phyloP scores from a whole-genome alignment of 2,797 vertebrate species.

The Notolepis coatsorum region DNA sequence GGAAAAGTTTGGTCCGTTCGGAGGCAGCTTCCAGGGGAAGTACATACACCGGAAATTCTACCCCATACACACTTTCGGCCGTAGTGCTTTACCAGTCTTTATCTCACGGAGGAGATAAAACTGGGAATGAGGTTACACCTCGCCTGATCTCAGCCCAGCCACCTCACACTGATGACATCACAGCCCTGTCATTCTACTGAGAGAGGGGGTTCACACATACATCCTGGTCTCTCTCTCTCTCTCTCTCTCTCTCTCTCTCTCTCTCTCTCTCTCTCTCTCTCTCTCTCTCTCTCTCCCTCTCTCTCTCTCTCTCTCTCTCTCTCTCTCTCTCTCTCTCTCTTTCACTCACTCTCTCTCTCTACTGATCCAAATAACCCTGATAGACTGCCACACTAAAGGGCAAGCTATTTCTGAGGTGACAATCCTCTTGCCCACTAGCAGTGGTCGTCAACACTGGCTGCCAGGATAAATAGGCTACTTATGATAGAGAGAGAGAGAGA shows the following conservation, averaged over 20 bases:
- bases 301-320: background rate
- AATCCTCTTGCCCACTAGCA: constrained; percentile 19
- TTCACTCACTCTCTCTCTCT: background rate
- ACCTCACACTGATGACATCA: constrained; percentile 54
- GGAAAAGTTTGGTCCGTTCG: no score
- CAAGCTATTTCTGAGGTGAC: constrained; percentile 46
- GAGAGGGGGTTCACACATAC: constrained; percentile 20
- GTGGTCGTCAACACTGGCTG: constrained; percentile 4
- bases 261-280: constrained; percentile 1
- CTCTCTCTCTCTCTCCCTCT: constrained; percentile 8
- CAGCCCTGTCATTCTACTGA: constrained; percentile 26
- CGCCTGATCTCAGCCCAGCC: constrained; percentile 45
- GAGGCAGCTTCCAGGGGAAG: no score
- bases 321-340: background rate
- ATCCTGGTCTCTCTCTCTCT: background rate
- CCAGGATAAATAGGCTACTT: constrained; percentile 23
- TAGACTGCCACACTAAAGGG: constrained; percentile 44
- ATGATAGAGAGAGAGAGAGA: background rate
- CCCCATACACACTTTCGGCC: no score
- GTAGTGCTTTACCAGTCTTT: no score
- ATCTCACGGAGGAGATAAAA: constrained; percentile 43
- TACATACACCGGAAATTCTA: no score
- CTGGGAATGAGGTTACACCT: constrained; percentile 41
- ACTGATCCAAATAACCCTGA: constrained; percentile 27
- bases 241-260: background rate